A percentile compares a stretch with the other conserved stretches of the same genome.
These are phyloP conservation scores for Riptortus pedestris DNA, from an alignment of 1,140 invertebrate genomes.

Conservation along the genomic window DNA sequence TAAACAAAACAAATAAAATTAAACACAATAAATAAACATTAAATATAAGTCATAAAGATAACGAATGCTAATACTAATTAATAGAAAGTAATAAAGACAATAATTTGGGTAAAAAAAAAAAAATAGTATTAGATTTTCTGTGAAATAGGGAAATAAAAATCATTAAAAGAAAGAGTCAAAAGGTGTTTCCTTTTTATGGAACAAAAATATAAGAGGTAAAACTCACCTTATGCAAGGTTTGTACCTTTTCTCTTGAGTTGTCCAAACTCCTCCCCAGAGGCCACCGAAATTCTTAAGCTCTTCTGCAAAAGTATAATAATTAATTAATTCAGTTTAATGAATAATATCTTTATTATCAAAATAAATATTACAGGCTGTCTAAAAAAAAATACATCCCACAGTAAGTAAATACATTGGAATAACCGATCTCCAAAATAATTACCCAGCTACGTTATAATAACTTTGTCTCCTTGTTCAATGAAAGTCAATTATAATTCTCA, in stretches of 20 bases:
- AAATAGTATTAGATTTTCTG: neutral
- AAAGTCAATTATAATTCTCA: no score
- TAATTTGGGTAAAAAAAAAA: neutral
- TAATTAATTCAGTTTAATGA: no score
- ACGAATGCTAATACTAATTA: neutral
- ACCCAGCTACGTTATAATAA: no score
- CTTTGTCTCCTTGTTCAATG: no score
- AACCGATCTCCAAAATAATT: no score
- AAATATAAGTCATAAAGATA: no score
- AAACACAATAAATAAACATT: no score
- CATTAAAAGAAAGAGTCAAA: neutral
- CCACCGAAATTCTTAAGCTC: conserved; percentile 8
- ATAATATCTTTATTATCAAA: no score
- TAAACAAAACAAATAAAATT: no score
- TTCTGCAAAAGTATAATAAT: neutral
- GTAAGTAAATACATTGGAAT: no score
- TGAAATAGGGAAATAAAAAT: neutral
- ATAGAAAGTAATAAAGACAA: neutral
- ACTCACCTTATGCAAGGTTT: conserved; percentile 14
- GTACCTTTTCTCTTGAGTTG: neutral
- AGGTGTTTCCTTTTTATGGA: neutral
- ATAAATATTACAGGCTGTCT: no score
- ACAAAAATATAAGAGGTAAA: neutral
- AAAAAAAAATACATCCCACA: no score
- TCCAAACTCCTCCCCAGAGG: conserved; percentile 4